phyloP scores from a whole-genome alignment of 2,888 invertebrate genomes.

The Dryobotodes eremita region DNA sequence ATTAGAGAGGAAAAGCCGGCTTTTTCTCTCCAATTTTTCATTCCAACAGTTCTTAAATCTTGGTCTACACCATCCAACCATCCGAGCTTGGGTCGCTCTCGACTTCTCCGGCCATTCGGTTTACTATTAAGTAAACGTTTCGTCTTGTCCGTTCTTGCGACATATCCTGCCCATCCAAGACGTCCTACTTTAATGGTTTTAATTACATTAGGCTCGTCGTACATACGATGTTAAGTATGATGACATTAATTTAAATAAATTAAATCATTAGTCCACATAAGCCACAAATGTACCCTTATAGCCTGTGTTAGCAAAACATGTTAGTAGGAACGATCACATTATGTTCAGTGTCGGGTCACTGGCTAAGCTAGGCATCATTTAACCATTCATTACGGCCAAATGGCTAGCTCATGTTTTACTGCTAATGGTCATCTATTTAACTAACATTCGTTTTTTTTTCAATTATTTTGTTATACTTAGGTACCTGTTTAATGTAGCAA shows the following conservation, averaged over 20 bases:
- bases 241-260: slow-evolving; percentile 29
- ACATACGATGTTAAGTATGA: neutral
- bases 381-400: slow-evolving; percentile 52
- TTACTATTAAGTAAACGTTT: neutral
- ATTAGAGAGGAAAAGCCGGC: too few relatives aligned
- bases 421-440: slow-evolving; percentile 27
- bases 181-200: neutral
- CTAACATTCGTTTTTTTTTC: neutral
- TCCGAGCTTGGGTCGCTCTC: neutral
- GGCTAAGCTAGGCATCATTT: slow-evolving; percentile 45
- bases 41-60: neutral
- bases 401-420: slow-evolving; percentile 45
- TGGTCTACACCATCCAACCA: too few relatives aligned
- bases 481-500: neutral
- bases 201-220: neutral
- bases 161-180: too few relatives aligned
- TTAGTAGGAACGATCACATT: slow-evolving; percentile 50
- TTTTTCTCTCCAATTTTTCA: neutral
- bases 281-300: slow-evolving; percentile 35
- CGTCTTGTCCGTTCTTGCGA: neutral
- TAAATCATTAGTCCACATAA: slow-evolving; percentile 20
- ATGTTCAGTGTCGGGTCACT: slow-evolving; percentile 51
- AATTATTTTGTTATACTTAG: too few relatives aligned
- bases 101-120: too few relatives aligned
- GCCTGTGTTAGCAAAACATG: slow-evolving; percentile 49